These are phyloP conservation scores for Hirundichthys speculiger DNA, from an alignment of 2,113 vertebrate genomes.

Conservation along the genomic window DNA sequence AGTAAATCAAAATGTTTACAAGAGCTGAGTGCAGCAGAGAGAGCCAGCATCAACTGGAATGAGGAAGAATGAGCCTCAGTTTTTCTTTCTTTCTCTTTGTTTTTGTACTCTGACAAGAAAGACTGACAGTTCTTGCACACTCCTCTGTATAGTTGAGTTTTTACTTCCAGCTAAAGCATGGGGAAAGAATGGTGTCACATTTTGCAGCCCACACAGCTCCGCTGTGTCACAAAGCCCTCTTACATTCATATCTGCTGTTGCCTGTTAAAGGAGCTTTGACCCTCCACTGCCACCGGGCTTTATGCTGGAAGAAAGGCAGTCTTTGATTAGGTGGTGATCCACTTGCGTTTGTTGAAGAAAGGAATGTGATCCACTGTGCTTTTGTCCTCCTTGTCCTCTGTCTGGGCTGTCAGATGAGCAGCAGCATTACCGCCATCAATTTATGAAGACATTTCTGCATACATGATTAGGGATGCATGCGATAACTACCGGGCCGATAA, in stretches of 20 bases:
- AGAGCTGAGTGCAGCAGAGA: neutral
- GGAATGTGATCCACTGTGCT: constrained; percentile 38
- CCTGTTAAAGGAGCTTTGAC: constrained; percentile 70
- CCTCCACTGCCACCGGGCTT: constrained; percentile 50
- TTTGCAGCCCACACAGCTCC: constrained; percentile 55
- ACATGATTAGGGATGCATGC: no score
- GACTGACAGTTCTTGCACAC: constrained; percentile 21
- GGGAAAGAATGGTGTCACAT: constrained; percentile 63
- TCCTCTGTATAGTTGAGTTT: constrained; percentile 31
- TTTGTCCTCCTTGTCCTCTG: constrained; percentile 23
- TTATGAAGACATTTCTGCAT: neutral
- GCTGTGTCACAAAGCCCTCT: constrained; percentile 65
- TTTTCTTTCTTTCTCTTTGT: constrained; percentile 4
- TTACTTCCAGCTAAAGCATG: constrained; percentile 31
- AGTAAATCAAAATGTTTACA: constrained; percentile 48
- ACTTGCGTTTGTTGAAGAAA: constrained; percentile 55
- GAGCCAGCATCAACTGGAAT: neutral
- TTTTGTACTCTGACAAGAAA: constrained; percentile 1
- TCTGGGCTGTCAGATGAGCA: constrained; percentile 19
- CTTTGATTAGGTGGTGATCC: constrained; percentile 73
- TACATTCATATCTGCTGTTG: constrained; percentile 62
- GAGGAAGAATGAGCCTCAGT: neutral
- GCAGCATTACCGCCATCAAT: constrained; percentile 8
- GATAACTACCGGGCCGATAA: no score
- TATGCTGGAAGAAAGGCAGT: constrained; percentile 73